Conservation (phyloP, 2,888 invertebrate species). For the Pyrrhosoma nymphula region DNA sequence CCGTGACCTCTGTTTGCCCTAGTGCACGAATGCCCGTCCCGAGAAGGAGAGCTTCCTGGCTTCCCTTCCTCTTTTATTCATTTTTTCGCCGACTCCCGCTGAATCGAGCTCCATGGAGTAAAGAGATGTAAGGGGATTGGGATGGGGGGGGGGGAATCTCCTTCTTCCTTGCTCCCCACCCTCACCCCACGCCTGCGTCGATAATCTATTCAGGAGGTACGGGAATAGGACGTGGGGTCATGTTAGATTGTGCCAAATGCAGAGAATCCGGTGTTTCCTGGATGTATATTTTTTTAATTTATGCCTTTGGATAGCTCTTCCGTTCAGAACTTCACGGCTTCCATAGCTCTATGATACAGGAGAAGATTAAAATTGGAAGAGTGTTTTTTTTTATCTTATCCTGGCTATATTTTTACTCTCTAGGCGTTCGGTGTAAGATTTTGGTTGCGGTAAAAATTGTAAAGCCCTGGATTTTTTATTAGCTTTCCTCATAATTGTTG, state of each 20-base stretch:
- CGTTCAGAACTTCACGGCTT: not conserved
- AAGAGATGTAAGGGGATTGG: not conserved
- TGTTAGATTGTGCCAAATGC: not conserved
- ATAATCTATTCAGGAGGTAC: not conserved
- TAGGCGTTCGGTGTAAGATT: not conserved
- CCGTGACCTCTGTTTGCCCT: conserved; percentile 26
- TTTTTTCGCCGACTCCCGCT: not conserved
- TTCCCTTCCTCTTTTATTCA: not conserved
- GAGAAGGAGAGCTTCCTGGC: not conserved
- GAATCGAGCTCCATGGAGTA: not conserved
- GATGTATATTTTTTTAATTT: not conserved
- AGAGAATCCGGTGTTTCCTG: not conserved
- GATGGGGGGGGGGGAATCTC: not conserved
- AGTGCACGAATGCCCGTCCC: not conserved
- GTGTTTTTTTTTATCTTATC: not conserved
- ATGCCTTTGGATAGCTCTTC: not conserved
- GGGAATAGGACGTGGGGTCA: not conserved
- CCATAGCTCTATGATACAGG: not conserved
- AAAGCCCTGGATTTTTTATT: no score
- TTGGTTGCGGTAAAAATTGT: not conserved
- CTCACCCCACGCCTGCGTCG: not conserved
- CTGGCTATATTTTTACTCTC: not conserved
- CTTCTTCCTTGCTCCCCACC: no score
- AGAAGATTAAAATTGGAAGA: not conserved
- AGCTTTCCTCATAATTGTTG: no score